Conservation (phyloP, 1,140 invertebrate species). For the Caenorhabditis latens region DNA sequence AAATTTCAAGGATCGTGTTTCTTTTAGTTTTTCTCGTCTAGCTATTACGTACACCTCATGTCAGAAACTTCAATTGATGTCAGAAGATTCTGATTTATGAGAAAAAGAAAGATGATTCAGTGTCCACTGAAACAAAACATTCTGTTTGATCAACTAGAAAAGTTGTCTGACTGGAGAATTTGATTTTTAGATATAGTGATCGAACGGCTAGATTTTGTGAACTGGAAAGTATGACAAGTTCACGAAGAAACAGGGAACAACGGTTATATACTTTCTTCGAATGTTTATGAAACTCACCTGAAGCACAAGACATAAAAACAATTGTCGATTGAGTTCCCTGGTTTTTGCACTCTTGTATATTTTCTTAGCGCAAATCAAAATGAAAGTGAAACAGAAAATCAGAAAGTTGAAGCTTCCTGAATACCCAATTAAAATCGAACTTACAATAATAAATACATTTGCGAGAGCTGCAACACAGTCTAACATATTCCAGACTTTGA, state of each 20-base stretch:
- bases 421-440: neutral
- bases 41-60: too few relatives aligned
- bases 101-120: too few relatives aligned
- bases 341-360: neutral
- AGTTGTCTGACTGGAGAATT: too few relatives aligned
- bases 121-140: too few relatives aligned
- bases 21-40: too few relatives aligned
- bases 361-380: neutral
- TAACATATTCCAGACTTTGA: neutral
- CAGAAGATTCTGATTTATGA: neutral
- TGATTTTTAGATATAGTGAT: too few relatives aligned
- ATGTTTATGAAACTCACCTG: neutral
- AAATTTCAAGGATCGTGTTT: too few relatives aligned
- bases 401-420: neutral
- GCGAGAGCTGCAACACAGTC: neutral
- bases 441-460: neutral
- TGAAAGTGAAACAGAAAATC: neutral
- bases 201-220: too few relatives aligned
- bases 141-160: too few relatives aligned
- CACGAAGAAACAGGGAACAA: too few relatives aligned
- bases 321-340: neutral
- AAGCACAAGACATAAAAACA: neutral
- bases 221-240: too few relatives aligned
- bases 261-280: neutral
- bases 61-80: too few relatives aligned